phyloP scores from a whole-genome alignment of 2,797 vertebrate genomes.

The Poeciliopsis gracilis region DNA sequence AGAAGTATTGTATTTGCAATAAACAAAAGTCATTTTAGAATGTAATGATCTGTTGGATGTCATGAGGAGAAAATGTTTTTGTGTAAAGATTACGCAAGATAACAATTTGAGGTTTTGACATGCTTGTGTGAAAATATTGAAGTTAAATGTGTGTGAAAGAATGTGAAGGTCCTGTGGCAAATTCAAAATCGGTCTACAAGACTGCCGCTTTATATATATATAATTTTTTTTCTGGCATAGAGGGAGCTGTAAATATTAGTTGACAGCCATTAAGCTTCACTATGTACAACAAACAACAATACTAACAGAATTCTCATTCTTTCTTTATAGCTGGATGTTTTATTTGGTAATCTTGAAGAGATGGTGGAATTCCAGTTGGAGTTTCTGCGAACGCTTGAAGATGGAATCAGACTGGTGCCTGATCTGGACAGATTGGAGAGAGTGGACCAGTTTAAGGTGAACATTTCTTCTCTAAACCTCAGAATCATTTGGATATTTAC shows the following conservation, averaged over 20 bases:
- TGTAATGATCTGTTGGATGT: not conserved
- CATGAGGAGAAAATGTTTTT: not conserved
- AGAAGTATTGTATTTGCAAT: not conserved
- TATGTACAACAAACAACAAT: not conserved
- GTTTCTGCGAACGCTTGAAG: slow-evolving; percentile 94
- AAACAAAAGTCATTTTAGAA: not conserved
- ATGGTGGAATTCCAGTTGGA: slow-evolving; percentile 98
- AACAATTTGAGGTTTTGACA: not conserved
- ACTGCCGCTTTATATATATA: not conserved
- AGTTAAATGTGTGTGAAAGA: not conserved
- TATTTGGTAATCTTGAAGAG: slow-evolving; percentile 95
- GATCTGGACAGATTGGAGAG: slow-evolving; percentile 92
- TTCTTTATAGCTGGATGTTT: slow-evolving; percentile 87
- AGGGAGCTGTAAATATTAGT: not conserved
- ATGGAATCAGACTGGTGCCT: slow-evolving; percentile 92
- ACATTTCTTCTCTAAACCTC: not conserved
- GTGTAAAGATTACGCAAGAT: not conserved
- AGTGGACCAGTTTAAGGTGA: slow-evolving; percentile 97
- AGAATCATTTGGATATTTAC: not conserved
- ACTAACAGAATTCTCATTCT: not conserved
- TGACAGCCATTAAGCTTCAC: not conserved
- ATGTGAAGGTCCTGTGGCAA: not conserved
- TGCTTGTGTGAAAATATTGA: not conserved
- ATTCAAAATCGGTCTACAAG: not conserved
- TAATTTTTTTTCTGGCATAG: not conserved